These are phyloP conservation scores for Bombus impatiens DNA, from an alignment of 1,140 invertebrate species.

Conservation along the genomic window DNA sequence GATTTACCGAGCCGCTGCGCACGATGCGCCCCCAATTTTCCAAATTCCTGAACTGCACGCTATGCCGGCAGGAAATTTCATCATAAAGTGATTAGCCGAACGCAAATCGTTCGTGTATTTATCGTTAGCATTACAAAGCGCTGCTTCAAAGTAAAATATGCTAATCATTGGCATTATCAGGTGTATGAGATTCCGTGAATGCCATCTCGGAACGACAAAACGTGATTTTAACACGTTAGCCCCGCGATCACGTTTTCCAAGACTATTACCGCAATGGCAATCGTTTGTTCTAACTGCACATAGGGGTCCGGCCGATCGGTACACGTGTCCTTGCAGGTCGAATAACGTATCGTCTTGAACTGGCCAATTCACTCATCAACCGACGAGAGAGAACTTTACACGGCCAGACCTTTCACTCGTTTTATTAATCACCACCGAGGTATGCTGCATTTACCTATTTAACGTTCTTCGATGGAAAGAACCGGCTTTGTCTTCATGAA, in stretches of 20 bases:
- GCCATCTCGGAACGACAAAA: background rate
- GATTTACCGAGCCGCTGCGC: background rate
- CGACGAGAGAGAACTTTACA: constrained; percentile 16
- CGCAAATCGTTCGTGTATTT: background rate
- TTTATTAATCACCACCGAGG: constrained; percentile 60
- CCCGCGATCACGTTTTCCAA: background rate
- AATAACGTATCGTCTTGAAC: constrained; percentile 31
- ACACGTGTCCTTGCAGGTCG: constrained; percentile 49
- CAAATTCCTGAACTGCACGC: background rate
- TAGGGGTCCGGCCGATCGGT: background rate
- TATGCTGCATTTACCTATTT: constrained; percentile 59
- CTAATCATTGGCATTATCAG: background rate
- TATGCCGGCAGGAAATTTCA: background rate
- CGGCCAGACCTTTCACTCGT: constrained; percentile 62
- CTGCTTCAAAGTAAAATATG: background rate
- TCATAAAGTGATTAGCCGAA: background rate
- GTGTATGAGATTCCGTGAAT: background rate
- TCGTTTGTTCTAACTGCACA: background rate
- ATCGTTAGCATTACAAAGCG: background rate
- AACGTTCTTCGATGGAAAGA: constrained; percentile 20
- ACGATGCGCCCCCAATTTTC: background rate
- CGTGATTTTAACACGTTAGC: background rate
- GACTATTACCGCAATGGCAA: background rate
- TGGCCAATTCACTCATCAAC: constrained; percentile 31
- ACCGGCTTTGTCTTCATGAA: constrained; percentile 39